A percentile compares a stretch with the other conserved stretches of the same genome.
phyloP scores from a whole-genome alignment of 2,797 vertebrate species.

The Microtus obscurus region DNA sequence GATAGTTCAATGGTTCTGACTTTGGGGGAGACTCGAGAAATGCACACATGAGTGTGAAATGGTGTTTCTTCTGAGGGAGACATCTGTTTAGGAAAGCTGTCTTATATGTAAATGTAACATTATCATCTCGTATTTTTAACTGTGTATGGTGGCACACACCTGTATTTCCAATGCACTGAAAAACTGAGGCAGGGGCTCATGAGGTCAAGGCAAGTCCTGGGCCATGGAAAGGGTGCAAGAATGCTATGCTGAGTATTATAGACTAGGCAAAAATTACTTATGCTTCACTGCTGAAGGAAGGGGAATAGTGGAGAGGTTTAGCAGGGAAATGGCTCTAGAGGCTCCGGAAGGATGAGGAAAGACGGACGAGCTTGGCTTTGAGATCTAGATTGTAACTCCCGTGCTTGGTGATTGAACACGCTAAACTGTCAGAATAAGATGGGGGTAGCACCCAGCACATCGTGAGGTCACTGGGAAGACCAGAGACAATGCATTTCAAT shows the following conservation, averaged over 20 bases:
- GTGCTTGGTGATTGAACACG: background rate
- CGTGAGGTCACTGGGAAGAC: background rate
- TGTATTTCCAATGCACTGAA: background rate
- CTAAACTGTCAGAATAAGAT: background rate
- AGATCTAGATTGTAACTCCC: background rate
- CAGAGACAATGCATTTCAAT: background rate
- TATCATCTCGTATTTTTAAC: background rate
- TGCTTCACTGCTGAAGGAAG: background rate
- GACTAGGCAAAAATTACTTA: background rate
- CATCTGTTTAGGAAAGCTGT: background rate
- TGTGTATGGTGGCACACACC: background rate
- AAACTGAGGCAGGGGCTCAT: background rate
- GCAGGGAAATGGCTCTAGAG: background rate
- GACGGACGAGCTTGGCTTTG: background rate
- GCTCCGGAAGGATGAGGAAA: background rate
- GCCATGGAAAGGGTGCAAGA: too few relatives aligned
- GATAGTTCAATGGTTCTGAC: background rate
- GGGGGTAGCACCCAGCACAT: background rate
- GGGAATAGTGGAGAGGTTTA: background rate
- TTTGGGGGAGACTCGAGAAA: background rate
- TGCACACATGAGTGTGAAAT: constrained; percentile 40
- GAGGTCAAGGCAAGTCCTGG: background rate
- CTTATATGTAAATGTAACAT: constrained; percentile 3
- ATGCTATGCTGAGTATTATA: background rate
- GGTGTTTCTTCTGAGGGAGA: background rate